phyloP scores from a whole-genome alignment of 2,888 invertebrate genomes.

The Mechanitis messenoides region DNA sequence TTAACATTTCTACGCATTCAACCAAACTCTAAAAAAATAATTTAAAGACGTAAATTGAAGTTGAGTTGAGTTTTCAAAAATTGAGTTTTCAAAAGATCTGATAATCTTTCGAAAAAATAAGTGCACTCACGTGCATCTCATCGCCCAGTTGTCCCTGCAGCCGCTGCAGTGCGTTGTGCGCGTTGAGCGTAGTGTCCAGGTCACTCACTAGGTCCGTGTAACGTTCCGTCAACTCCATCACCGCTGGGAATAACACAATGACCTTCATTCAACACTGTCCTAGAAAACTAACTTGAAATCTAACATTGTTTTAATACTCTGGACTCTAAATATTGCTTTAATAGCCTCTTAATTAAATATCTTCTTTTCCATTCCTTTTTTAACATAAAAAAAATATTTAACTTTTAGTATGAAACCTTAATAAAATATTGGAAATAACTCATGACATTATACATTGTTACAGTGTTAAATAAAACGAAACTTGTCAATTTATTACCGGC shows the following conservation, averaged over 20 bases:
- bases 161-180: slow-evolving; percentile 39
- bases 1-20: slow-evolving; percentile 53
- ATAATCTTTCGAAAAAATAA: no score
- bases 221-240: slow-evolving; percentile 52
- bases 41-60: background rate
- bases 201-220: slow-evolving; percentile 44
- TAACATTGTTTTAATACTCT: background rate
- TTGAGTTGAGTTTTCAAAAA: no score
- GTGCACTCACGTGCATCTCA: slow-evolving; percentile 44
- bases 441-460: background rate
- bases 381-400: no score
- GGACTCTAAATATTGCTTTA: no score
- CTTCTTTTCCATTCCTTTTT: no score
- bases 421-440: no score
- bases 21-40: slow-evolving; percentile 42
- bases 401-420: no score
- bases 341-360: background rate
- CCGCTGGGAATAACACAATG: slow-evolving; percentile 36
- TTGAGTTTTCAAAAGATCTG: no score
- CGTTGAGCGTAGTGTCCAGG: slow-evolving; percentile 40
- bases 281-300: background rate
- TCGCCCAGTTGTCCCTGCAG: slow-evolving; percentile 42
- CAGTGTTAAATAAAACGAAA: background rate
- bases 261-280: background rate
- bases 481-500: slow-evolving; percentile 38